Conservation (phyloP, 2,113 vertebrate genomes). For the Hepsetus odoe region DNA sequence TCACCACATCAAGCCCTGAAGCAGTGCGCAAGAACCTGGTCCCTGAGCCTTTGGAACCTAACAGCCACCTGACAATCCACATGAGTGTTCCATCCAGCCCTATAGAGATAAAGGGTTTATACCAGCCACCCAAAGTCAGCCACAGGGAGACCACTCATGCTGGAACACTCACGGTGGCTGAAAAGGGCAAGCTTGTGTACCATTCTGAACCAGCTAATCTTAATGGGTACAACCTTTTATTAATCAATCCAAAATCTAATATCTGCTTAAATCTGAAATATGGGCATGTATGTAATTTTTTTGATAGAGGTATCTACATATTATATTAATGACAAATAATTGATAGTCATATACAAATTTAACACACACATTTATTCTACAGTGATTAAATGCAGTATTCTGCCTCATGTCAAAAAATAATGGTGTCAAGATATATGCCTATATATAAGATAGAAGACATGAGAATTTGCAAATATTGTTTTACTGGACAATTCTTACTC, state of each 20-base stretch:
- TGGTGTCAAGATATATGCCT: no score
- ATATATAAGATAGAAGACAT: no score
- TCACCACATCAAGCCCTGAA: slow-evolving; percentile 59
- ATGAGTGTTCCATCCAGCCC: slow-evolving; percentile 52
- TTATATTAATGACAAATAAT: no score
- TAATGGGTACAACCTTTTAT: slow-evolving; percentile 66
- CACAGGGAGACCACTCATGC: slow-evolving; percentile 56
- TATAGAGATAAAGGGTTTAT: slow-evolving; percentile 62
- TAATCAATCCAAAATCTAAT: background rate
- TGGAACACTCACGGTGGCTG: slow-evolving; percentile 56
- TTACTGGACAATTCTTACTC: no score
- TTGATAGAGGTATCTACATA: background rate
- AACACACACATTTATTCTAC: no score
- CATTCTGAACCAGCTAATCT: slow-evolving; percentile 79
- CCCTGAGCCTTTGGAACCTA: slow-evolving; percentile 6
- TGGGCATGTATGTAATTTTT: background rate
- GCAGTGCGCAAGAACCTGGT: slow-evolving; percentile 44
- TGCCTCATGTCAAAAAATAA: no score
- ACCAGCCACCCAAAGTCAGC: slow-evolving; percentile 62
- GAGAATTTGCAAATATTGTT: no score
- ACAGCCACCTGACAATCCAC: slow-evolving; percentile 33
- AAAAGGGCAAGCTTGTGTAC: slow-evolving; percentile 72
- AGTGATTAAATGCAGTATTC: no score
- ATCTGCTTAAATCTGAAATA: background rate
- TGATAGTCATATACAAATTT: no score